phyloP scores from a whole-genome alignment of 2,888 invertebrate genomes.

The Dicycla oo region DNA sequence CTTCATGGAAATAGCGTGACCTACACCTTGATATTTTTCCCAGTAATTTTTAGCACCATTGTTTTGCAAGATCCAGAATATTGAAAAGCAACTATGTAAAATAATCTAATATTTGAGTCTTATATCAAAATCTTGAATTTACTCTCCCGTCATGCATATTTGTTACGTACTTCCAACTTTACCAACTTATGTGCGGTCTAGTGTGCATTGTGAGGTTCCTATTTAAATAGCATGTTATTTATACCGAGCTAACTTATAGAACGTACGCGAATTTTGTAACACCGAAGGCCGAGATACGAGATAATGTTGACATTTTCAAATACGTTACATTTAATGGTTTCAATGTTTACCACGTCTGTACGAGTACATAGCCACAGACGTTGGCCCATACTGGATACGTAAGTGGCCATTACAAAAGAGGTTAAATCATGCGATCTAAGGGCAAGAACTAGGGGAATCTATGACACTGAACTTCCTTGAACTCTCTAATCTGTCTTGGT shows the following conservation, averaged over 20 bases:
- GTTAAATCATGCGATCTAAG: conserved; percentile 1
- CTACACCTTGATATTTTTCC: conserved; percentile 4
- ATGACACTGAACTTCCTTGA: conserved; percentile 10
- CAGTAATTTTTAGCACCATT: background rate
- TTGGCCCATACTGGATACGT: background rate
- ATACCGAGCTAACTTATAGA: conserved; percentile 28
- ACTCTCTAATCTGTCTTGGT: background rate
- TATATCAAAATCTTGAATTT: conserved; percentile 11
- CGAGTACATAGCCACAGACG: background rate
- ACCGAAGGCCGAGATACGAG: conserved; percentile 20
- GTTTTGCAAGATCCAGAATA: background rate
- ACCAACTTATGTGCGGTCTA: conserved; percentile 12
- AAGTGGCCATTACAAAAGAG: background rate
- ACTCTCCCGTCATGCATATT: conserved; percentile 22
- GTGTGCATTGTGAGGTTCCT: conserved; percentile 31
- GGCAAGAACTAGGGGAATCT: background rate
- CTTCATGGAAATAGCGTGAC: conserved; percentile 26
- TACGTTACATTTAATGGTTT: conserved; percentile 16
- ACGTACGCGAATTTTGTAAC: conserved; percentile 36
- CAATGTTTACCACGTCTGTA: background rate
- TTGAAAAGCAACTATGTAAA: background rate
- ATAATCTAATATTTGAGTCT: background rate
- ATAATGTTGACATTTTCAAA: conserved; percentile 42
- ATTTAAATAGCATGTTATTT: conserved; percentile 49
- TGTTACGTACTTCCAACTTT: conserved; percentile 19